A percentile compares a stretch with the other conserved stretches of the same genome.
These are phyloP conservation scores for Ochropleura plecta DNA, from an alignment of 2,888 invertebrate species.

Conservation along the genomic window DNA sequence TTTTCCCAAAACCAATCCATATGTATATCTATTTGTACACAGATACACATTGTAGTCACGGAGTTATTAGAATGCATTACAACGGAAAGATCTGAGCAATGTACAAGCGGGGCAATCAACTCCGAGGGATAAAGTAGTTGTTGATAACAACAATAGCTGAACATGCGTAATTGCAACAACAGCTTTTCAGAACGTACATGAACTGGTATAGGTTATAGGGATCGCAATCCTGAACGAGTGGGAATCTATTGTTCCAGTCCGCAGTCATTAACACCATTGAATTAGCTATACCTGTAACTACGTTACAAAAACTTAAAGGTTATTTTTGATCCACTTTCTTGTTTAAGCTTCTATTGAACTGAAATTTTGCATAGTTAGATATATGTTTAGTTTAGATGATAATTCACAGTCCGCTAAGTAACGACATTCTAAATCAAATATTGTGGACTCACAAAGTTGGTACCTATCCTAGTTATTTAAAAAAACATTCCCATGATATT, in stretches of 20 bases:
- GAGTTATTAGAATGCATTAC: background rate
- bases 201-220: constrained; percentile 22
- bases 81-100: background rate
- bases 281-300: no score
- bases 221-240: background rate
- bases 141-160: constrained; percentile 15
- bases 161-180: constrained; percentile 7
- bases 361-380: no score
- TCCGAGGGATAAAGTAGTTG: constrained; percentile 1
- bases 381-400: no score
- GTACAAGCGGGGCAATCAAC: constrained; percentile 17
- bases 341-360: no score
- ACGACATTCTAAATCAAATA: no score
- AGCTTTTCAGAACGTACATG: constrained; percentile 11
- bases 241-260: background rate
- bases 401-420: no score
- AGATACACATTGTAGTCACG: background rate
- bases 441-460: no score
- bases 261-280: background rate
- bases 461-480: no score
- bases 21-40: background rate
- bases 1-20: constrained; percentile 4
- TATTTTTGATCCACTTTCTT: no score
- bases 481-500: no score
- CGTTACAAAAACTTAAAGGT: no score